Percentiles rank a stretch among this genome's conserved stretches.
These are phyloP conservation scores for Vulpes ferrilata DNA, from an alignment of 2,113 vertebrate species.

Conservation along the genomic window DNA sequence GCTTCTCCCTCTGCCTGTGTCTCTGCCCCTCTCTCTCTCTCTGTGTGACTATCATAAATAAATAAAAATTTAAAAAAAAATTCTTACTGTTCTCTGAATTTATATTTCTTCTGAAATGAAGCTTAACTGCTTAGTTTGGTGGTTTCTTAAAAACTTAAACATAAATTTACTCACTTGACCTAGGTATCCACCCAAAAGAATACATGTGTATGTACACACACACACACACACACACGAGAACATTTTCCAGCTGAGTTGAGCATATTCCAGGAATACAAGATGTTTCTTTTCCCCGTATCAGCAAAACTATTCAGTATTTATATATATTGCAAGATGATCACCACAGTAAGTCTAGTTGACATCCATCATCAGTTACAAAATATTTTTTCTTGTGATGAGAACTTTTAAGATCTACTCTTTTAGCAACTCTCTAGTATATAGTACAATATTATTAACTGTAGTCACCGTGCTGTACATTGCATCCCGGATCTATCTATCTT, in stretches of 20 bases:
- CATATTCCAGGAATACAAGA: neutral
- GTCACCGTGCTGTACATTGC: neutral
- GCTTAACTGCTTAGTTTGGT: neutral
- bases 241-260: neutral
- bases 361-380: neutral
- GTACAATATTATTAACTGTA: neutral
- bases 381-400: neutral
- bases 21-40: too few relatives aligned
- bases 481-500: neutral
- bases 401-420: neutral
- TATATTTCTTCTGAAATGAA: conserved; percentile 40
- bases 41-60: too few relatives aligned
- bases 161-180: neutral
- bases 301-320: neutral
- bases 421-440: neutral
- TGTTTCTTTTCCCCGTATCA: neutral
- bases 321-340: neutral
- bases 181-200: neutral
- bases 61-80: neutral
- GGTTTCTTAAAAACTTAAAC: conserved; percentile 3
- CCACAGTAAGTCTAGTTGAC: neutral
- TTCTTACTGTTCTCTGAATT: neutral
- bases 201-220: neutral
- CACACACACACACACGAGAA: neutral
- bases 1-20: too few relatives aligned